These are phyloP conservation scores for Pristionchus mayeri DNA, from an alignment of 2,888 invertebrate genomes.

Conservation along the genomic window DNA sequence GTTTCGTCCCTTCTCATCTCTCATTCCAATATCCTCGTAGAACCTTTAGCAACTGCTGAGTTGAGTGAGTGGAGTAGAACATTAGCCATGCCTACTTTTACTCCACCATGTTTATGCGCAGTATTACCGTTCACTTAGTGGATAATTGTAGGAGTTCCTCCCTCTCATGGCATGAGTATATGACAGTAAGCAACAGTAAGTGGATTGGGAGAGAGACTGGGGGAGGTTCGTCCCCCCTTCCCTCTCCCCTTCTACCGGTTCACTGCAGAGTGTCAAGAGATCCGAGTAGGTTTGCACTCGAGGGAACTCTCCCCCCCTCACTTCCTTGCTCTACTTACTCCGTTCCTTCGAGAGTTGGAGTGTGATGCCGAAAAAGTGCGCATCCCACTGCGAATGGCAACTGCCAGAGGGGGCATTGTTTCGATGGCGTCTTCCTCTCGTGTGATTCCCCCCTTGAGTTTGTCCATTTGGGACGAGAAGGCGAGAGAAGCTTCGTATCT, in stretches of 20 bases:
- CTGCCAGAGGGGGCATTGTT: not conserved
- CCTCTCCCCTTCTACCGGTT: not conserved
- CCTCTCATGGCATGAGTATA: not conserved
- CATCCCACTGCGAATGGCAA: not conserved
- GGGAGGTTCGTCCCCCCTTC: not conserved
- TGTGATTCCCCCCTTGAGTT: not conserved
- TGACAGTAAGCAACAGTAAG: slow-evolving; percentile 36
- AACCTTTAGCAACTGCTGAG: not conserved
- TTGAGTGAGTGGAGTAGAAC: not conserved
- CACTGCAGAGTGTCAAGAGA: not conserved
- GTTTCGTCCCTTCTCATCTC: slow-evolving; percentile 19
- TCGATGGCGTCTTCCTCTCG: not conserved
- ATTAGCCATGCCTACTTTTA: not conserved
- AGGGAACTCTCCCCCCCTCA: not conserved
- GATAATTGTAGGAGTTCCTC: slow-evolving; percentile 16
- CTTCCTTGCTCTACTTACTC: slow-evolving; percentile 8
- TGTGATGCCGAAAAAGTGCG: not conserved
- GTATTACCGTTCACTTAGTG: slow-evolving; percentile 38
- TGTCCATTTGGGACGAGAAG: not conserved
- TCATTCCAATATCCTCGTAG: not conserved
- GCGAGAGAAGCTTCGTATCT: slow-evolving; percentile 27
- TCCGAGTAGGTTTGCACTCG: not conserved
- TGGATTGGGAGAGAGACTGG: not conserved
- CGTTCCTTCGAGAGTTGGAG: not conserved
- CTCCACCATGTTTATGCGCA: not conserved